These are phyloP conservation scores for Pterocles burchelli DNA, from an alignment of 2,113 vertebrate genomes.

Conservation along the genomic window DNA sequence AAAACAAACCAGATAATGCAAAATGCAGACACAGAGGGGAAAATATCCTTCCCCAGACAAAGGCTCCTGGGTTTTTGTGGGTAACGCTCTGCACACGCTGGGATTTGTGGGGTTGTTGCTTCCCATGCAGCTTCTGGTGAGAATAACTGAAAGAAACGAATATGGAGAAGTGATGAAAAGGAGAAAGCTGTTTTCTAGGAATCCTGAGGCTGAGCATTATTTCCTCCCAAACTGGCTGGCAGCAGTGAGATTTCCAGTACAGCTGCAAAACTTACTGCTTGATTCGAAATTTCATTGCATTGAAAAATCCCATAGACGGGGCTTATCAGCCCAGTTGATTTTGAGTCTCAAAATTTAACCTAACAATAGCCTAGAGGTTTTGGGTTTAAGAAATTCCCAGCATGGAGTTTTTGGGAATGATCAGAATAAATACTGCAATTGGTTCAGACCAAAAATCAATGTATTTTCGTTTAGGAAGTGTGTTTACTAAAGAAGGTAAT, in stretches of 20 bases:
- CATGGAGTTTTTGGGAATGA: neutral
- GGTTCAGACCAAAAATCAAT: neutral
- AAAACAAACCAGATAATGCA: neutral
- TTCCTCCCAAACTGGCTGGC: neutral
- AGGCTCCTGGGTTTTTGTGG: accelerated
- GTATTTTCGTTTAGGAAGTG: neutral
- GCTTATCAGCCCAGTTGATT: neutral
- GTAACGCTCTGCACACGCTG: neutral
- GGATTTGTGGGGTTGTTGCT: neutral
- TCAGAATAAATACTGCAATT: neutral
- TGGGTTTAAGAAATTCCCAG: neutral
- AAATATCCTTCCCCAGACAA: neutral
- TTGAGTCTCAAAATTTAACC: neutral
- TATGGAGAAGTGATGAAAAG: neutral
- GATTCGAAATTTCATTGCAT: neutral
- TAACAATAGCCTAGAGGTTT: neutral
- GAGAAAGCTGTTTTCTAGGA: neutral
- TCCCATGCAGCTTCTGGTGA: neutral
- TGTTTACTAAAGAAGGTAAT: neutral
- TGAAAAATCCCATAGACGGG: neutral
- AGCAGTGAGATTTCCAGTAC: neutral
- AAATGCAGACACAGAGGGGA: neutral
- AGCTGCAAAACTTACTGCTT: neutral
- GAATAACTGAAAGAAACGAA: accelerated
- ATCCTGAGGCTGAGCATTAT: neutral